phyloP scores from a whole-genome alignment of 2,797 vertebrate species.

The Rhynchonycteris naso region DNA sequence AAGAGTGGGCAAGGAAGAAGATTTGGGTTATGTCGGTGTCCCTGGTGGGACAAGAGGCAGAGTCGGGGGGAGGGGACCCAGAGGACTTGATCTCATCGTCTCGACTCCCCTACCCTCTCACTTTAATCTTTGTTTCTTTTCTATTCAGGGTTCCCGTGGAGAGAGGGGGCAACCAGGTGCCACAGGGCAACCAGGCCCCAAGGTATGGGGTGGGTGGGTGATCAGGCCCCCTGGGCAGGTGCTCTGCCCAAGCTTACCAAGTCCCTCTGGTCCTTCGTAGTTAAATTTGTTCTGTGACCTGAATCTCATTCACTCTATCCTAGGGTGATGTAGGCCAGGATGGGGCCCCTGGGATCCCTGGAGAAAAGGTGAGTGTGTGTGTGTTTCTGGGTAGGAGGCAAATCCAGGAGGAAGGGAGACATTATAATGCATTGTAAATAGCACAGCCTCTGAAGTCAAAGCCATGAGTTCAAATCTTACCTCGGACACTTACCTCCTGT shows the following conservation, averaged over 20 bases:
- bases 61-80: background rate
- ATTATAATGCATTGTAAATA: background rate
- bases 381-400: background rate
- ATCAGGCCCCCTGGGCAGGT: background rate
- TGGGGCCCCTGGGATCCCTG: slow-evolving; percentile 89
- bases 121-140: background rate
- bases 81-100: too few relatives aligned
- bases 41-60: background rate
- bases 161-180: slow-evolving; percentile 92
- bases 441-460: background rate
- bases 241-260: background rate
- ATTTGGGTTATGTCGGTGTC: background rate
- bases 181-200: slow-evolving; percentile 93
- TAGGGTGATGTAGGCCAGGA: slow-evolving; percentile 93
- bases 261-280: background rate
- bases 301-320: slow-evolving; percentile 45
- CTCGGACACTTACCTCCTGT: background rate
- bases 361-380: slow-evolving; percentile 89
- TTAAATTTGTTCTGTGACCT: background rate
- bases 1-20: background rate
- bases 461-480: background rate
- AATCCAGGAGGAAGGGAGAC: background rate
- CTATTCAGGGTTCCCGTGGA: slow-evolving; percentile 89
- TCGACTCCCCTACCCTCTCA: too few relatives aligned
- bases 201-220: slow-evolving; percentile 85